Percentiles rank a stretch among this genome's conserved stretches.
phyloP scores from a whole-genome alignment of 2,888 invertebrate genomes.

The Odiellus spinosus region DNA sequence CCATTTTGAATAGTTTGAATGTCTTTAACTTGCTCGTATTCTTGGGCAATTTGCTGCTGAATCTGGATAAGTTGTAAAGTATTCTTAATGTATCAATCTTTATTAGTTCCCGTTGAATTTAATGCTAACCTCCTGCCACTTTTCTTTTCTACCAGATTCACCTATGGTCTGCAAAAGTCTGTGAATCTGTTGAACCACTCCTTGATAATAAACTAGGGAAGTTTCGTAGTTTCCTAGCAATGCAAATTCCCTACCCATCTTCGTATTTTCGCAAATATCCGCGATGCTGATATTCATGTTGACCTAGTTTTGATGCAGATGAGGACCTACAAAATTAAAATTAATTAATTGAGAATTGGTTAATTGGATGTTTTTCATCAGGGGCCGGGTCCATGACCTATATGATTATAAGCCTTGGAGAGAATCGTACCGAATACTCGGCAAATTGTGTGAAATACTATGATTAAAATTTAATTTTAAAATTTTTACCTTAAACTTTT shows the following conservation, averaged over 20 bases:
- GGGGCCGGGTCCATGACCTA: too few species aligned
- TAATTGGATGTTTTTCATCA: too few species aligned
- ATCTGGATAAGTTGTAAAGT: constrained; percentile 43
- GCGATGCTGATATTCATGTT: constrained; percentile 69
- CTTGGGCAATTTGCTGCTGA: constrained; percentile 69
- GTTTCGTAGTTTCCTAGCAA: constrained; percentile 90
- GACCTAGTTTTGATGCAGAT: too few species aligned
- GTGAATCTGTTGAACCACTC: constrained; percentile 77
- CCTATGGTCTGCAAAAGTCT: constrained; percentile 60
- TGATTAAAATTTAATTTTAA: too few species aligned
- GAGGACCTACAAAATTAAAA: too few species aligned
- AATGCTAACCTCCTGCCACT: constrained; percentile 81
- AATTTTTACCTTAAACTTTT: too few species aligned
- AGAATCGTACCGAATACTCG: too few species aligned
- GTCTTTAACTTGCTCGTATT: constrained; percentile 78
- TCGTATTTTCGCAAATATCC: constrained; percentile 88
- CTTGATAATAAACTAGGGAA: constrained; percentile 82
- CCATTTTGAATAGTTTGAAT: constrained; percentile 56
- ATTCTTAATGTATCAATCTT: too few species aligned
- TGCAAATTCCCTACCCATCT: constrained; percentile 85
- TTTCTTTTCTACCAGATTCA: constrained; percentile 63
- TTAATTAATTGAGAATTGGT: too few species aligned
- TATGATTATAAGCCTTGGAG: too few species aligned
- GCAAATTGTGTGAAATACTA: too few species aligned
- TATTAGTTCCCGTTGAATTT: too few species aligned